phyloP scores from a whole-genome alignment of 2,888 invertebrate species.

The Neoscelio sp. region DNA sequence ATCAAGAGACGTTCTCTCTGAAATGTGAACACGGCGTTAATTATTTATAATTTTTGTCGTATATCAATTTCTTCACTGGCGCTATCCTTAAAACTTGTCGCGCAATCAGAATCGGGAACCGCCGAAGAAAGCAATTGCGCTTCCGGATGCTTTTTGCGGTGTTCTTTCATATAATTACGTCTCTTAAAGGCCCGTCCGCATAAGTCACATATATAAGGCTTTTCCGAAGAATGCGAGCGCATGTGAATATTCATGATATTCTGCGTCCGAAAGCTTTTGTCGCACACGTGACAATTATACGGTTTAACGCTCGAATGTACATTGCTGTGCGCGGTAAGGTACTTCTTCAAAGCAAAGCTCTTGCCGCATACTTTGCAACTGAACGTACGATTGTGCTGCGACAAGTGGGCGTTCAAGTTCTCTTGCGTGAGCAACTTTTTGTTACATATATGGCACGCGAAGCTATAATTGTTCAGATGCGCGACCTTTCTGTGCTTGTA shows the following conservation, averaged over 20 bases:
- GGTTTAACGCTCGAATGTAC: constrained; percentile 75
- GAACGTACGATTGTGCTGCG: constrained; percentile 73
- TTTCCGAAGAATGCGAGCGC: constrained; percentile 71
- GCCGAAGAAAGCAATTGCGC: constrained; percentile 71
- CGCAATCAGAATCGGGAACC: constrained; percentile 59
- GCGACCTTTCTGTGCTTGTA: constrained; percentile 75
- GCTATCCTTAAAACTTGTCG: not conserved
- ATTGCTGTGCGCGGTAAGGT: constrained; percentile 73
- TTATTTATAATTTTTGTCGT: no score
- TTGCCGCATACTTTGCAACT: constrained; percentile 77
- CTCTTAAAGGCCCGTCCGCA: constrained; percentile 75
- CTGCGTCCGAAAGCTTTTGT: constrained; percentile 74
- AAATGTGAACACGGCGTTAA: no score
- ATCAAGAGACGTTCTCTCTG: no score
- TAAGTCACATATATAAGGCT: constrained; percentile 73
- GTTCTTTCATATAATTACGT: constrained; percentile 72
- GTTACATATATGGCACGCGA: constrained; percentile 74
- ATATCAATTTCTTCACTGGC: no score
- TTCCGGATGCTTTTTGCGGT: constrained; percentile 73
- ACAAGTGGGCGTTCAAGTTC: constrained; percentile 75
- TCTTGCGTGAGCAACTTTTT: constrained; percentile 75
- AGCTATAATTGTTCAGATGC: constrained; percentile 77
- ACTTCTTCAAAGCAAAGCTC: constrained; percentile 75
- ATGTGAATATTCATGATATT: constrained; percentile 73
- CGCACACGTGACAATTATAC: constrained; percentile 75